These are phyloP conservation scores for Eristalinus sepulchralis DNA, from an alignment of 2,888 invertebrate species.

Conservation along the genomic window DNA sequence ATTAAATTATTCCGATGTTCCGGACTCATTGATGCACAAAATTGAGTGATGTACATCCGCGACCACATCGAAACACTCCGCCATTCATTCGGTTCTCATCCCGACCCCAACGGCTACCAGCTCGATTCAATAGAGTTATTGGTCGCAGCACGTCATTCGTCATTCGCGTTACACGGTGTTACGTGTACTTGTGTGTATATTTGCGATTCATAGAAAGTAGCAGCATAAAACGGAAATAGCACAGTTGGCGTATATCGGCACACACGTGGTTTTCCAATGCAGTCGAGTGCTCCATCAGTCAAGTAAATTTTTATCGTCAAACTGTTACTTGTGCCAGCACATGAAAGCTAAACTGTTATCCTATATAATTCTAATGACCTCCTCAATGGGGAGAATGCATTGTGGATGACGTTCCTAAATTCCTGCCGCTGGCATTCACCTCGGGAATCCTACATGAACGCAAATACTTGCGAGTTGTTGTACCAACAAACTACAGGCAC, in stretches of 20 bases:
- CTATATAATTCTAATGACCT: too few relatives aligned
- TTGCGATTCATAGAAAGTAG: not conserved
- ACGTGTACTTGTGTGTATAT: not conserved
- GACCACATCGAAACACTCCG: conserved; percentile 43
- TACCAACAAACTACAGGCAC: too few relatives aligned
- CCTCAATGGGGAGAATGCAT: too few relatives aligned
- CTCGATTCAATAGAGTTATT: not conserved
- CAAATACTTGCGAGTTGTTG: too few relatives aligned
- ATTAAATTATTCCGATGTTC: conserved; percentile 64
- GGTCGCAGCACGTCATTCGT: not conserved
- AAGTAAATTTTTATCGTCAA: not conserved
- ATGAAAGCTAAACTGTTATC: too few relatives aligned
- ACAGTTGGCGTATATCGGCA: not conserved
- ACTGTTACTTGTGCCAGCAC: not conserved
- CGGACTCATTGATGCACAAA: conserved; percentile 52
- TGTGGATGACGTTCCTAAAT: too few relatives aligned
- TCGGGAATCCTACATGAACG: too few relatives aligned
- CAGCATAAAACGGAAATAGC: not conserved
- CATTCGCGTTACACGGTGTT: not conserved
- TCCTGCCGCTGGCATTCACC: too few relatives aligned
- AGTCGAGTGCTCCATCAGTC: not conserved
- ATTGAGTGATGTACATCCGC: conserved; percentile 55
- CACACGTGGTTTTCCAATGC: not conserved
- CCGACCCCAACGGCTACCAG: not conserved
- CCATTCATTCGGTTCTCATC: not conserved